Base-by-base conservation (phyloP, 2,888 invertebrate species). In the Neria commutata region DNA sequence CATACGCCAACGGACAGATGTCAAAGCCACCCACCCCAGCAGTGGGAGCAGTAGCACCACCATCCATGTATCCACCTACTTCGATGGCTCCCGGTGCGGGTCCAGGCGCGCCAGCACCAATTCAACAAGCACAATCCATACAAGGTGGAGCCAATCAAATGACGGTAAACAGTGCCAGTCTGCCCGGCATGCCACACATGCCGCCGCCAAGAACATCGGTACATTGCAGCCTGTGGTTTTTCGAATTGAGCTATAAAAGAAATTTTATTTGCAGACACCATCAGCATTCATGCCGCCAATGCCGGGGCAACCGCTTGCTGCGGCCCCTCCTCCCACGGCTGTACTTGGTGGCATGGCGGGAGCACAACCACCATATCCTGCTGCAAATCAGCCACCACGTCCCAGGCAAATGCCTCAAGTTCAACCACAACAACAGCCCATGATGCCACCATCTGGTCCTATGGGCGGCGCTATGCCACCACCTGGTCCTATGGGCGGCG, bases 161-260 rank as follows among this genome's bases (percentile, higher is more conserved):
- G 80, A 74, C 72, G 24, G 62, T 80, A 5, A 78, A 75, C 49
- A 79, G 77, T 51, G 71, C 73, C 40, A 74, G 61, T 50, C 62
- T 78, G 58, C 72, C 75, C 51, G 83, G 66, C 4, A 66, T 80
- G 65, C 81, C 81, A 8, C 79, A 81, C 49, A 79, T 80, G 80
- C 81, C 79, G 17, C 77, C 80, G 50, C 71, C 72, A 23, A 77
- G 73, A 51, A 19, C 71, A 23, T 61, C 67, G 14, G 62, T 62
- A 56, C n/a, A 23, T 34, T 1, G 5, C 34, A 47, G 34, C 2
- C 34, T 2, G 34, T 3, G 3, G 34, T 19, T 25, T 50, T 5
- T 6, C 21, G 45, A 17, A 25, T 42, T 42, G 0, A 40, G 26
- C 14, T n/a, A 47, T 14, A 23, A 34, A 23, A 8, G 14, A 33